Conservation (phyloP, 2,888 invertebrate species). For the Syrphus vitripennis region DNA sequence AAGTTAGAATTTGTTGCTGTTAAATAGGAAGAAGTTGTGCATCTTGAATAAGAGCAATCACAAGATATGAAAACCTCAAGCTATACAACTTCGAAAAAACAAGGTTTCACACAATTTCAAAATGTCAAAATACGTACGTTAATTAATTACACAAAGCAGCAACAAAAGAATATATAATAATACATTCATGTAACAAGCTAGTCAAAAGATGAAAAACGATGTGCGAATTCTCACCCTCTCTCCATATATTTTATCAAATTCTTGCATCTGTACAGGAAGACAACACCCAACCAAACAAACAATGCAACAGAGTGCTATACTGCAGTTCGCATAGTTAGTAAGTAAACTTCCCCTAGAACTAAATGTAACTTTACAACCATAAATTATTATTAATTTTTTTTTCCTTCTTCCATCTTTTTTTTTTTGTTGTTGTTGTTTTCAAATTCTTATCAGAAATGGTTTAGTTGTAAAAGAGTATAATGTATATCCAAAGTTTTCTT, state of each 20-base stretch:
- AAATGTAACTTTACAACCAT: conserved; percentile 10
- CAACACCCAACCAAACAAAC: conserved; percentile 3
- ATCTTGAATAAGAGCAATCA: too few species aligned
- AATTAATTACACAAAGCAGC: not conserved
- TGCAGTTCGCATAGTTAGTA: conserved; percentile 4
- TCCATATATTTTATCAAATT: not conserved
- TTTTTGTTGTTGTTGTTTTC: not conserved
- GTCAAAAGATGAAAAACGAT: conserved; percentile 23
- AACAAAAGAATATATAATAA: not conserved
- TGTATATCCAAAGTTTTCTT: conserved; percentile 37
- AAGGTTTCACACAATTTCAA: not conserved
- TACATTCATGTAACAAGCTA: not conserved
- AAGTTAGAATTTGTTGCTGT: too few species aligned
- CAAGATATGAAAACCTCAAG: not conserved
- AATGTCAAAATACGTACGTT: not conserved
- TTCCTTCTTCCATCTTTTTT: too few species aligned
- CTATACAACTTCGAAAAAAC: not conserved
- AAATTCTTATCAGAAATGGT: conserved; percentile 36
- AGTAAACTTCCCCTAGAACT: conserved; percentile 6
- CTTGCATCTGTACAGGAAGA: conserved; percentile 18
- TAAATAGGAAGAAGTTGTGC: too few species aligned
- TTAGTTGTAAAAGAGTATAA: not conserved
- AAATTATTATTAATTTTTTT: conserved; percentile 26
- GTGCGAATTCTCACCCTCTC: conserved; percentile 19
- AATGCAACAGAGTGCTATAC: not conserved